Evolutionary conservation across 2,888 invertebrate genomes (phyloP), one percentile per base, ranked within the genome.

Genomic region (Brenthis ino): DNA sequence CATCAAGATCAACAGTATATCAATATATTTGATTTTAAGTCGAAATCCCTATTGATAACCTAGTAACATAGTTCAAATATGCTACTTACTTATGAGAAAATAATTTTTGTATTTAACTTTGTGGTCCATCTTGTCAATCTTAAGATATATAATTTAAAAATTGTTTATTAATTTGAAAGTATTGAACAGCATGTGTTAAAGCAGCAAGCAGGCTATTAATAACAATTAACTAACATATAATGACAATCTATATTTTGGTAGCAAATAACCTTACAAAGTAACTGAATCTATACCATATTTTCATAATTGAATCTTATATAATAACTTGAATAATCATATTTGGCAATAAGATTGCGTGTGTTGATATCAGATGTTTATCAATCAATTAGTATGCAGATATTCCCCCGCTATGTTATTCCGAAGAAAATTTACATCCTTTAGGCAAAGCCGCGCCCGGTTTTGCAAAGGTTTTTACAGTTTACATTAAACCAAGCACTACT

Each of bases 321-420:
- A 61, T 16, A 16, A 16, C 57, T 56, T 37, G 65, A 65, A 69
- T 69, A 14, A 57, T 63, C 54, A 51, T 66, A 64, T 69, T 69
- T 64, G 24, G 48, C 53, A 13, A 51, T 51, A 43, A 56, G 6
- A 61, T 61, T 55, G 61, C 61, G 51, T 57, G 60, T 61, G 53
- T 56, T 65, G 51, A 53, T 66, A 57, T 53, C 53, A 50, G 69
- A 66, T 66, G 28, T 63, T 54, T 69, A 66, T 69, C 63, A 28
- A 60, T 28, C 14, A 54, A 61, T 67, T 58, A 66, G 57, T 55
- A 66, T 69, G 69, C 63, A 37, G 48, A 20, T 58, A 43, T 54
- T 61, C 6, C 16, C 33, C 66, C 14, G 55, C 65, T 50, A 13
- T 64, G 24, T 51, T 47, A 56, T 69, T 69, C 53, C 20, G 47